Base-by-base conservation (phyloP, 2,888 invertebrate genomes). In the Heteromyza rotundicornis region DNA sequence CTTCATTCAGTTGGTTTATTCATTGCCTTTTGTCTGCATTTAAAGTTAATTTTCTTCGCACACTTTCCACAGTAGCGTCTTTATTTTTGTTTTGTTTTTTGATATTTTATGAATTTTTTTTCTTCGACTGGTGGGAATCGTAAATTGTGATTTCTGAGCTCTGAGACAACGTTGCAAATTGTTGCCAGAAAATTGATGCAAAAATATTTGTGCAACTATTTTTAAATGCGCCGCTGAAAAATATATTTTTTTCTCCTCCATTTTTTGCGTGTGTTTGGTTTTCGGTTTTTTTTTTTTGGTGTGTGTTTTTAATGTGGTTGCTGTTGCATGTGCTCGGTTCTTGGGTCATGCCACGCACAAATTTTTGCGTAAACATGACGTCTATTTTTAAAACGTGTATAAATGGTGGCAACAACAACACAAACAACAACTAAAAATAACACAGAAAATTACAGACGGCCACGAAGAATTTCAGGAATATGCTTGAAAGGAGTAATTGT, bases 281-380 rank as follows among this genome's bases (percentile, higher is more conserved):
- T n/a, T n/a, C n/a, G n/a, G n/a, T n/a, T n/a, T n/a, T n/a, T n/a
- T n/a, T n/a, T n/a, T n/a, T n/a, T n/a, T 40, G 40, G 5, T 40
- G 40, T 40, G 10, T 27, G 7, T 40, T 40, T 40, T 32, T 17
- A 16, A 36, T 40, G 52, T 14, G 20, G 57, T 17, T 53, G 24
- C 40, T 36, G 35, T 23, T 55, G 51, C 47, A 16, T 17, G 52
- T 47, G 35, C 47, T 44, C 36, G 50, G 17, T 16, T 24, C 56
- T 62, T 61, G 40, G 59, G 57, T 62, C 59, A 58, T 59, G 62
- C 52, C 54, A 64, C 57, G 62, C 60, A 59, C 40, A 56, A 62
- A 57, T 20, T 67, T 67, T 59, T 60, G 70, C 74, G 77, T 78
- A 78, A 77, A 76, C 76, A 76, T 74, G 67, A 76, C 69, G 73